Percentiles rank a stretch among this genome's conserved stretches.
Conservation (phyloP, 2,113 vertebrate species). For the Sphaerodactylus townsendi region DNA sequence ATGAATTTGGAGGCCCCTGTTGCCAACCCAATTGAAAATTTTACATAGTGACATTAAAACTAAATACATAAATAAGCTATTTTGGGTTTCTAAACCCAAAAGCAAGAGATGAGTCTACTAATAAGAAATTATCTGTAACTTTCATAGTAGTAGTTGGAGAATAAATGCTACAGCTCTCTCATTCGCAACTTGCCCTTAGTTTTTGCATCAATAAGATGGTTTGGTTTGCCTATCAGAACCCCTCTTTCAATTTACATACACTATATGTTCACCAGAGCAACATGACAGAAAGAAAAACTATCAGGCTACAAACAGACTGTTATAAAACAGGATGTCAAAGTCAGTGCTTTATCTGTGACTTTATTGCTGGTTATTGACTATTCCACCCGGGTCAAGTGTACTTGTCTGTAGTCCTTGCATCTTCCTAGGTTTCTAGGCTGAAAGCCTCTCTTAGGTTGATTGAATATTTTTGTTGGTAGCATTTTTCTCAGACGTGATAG, state of each 20-base stretch:
- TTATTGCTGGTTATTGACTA: neutral
- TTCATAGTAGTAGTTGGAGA: conserved; percentile 38
- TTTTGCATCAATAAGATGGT: conserved; percentile 18
- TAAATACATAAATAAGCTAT: conserved; percentile 49
- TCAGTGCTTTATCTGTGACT: neutral
- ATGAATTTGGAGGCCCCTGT: conserved; percentile 69
- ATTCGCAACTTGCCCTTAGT: conserved; percentile 19
- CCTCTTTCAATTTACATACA: conserved; percentile 18
- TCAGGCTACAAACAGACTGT: neutral
- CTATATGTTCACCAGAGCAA: conserved; percentile 6
- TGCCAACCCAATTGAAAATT: conserved; percentile 73
- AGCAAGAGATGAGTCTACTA: conserved; percentile 23
- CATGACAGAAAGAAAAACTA: neutral
- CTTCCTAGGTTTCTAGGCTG: neutral
- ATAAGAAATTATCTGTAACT: conserved; percentile 54
- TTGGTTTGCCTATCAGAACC: conserved; percentile 14
- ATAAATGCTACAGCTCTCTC: conserved; percentile 40
- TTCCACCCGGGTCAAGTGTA: neutral
- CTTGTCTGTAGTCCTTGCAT: neutral
- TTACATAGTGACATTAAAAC: conserved; percentile 67
- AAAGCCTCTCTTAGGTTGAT: neutral
- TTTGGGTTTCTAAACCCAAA: conserved; percentile 56
- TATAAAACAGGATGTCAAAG: neutral
- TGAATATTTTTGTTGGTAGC: neutral
- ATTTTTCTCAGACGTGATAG: neutral